Base-by-base conservation (phyloP, 2,113 vertebrate species). In the Osmerus mordax region DNA sequence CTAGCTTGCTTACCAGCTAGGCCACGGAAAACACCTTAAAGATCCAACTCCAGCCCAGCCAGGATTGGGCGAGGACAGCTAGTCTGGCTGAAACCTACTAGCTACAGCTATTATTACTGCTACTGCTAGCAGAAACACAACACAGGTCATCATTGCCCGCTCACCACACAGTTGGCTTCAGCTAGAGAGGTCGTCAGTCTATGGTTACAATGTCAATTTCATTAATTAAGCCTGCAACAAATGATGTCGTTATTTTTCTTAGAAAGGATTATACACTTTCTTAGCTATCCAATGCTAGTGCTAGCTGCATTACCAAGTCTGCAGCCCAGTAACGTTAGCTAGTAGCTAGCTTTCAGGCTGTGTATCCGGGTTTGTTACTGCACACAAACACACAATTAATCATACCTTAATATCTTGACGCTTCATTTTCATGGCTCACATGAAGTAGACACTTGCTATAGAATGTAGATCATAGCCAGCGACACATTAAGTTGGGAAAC, bases 381-480 rank as follows among this genome's bases (percentile, higher is more conserved):
- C 79, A 76, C 14, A 65, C n/a, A 62, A 23, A 54, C 5, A 63
- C 74, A 54, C 65, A 29, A 67, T 6, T 28, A 8, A 4, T 19
- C 8, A 13, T 23, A 92, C 91, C 91, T 84, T 79, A 63, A 71
- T 62, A 63, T 16, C 60, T 6, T 23, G 56, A 58, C 66, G 69
- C 18, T 66, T 23, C 64, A 67, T 3, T 67, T 71, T 83, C 91
- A 92, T 92, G 83, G 36, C 79, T 80, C 69, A 25, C 68, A 1
- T 29, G 15, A 64, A 69, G 62, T 8, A 64, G 4, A 21, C 4
- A 16, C 63, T 60, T 73, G 69, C 77, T 76, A n/a, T 56, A 0
- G 2, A 18, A 0, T 9, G 69, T 52, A 69, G 7, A 61, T 4
- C 21, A 0, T 23, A 58, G 59, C 53, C 68, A 3, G 61, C 66